phyloP scores from a whole-genome alignment of 1,140 invertebrate species.

The Mamestra configurata region DNA sequence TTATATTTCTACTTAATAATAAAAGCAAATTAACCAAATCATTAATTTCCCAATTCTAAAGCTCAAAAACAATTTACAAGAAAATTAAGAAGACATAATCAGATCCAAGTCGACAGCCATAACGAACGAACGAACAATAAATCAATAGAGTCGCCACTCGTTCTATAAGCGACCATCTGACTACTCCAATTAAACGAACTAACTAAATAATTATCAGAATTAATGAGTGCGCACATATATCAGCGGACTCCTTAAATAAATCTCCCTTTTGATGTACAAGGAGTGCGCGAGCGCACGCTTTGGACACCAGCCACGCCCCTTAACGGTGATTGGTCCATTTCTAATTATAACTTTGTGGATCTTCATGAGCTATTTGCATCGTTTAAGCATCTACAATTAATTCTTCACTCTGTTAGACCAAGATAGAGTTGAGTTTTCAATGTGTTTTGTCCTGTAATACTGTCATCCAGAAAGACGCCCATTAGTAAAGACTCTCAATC shows the following conservation, averaged over 20 bases:
- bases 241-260: constrained; percentile 79
- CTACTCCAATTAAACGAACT: constrained; percentile 82
- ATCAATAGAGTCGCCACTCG: constrained; percentile 49
- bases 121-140: constrained; percentile 17
- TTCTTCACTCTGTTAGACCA: constrained; percentile 48
- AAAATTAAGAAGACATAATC: constrained; percentile 40
- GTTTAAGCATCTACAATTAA: constrained; percentile 67
- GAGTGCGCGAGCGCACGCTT: constrained; percentile 70
- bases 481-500: constrained; percentile 83
- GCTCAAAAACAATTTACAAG: constrained; percentile 35
- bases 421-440: constrained; percentile 57
- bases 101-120: constrained; percentile 21
- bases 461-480: constrained; percentile 84
- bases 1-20: not conserved
- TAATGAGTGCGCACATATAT: constrained; percentile 82
- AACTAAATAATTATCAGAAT: constrained; percentile 87
- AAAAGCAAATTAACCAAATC: not conserved
- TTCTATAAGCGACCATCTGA: constrained; percentile 68
- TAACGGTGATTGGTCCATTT: constrained; percentile 75
- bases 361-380: constrained; percentile 84
- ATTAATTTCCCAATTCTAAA: constrained; percentile 11
- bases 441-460: constrained; percentile 60
- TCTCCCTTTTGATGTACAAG: constrained; percentile 71
- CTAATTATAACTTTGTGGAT: constrained; percentile 82
- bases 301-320: constrained; percentile 69